A percentile compares a stretch with the other conserved stretches of the same genome.
These are phyloP conservation scores for Nasua narica DNA, from an alignment of 2,797 vertebrate species.

Conservation along the genomic window DNA sequence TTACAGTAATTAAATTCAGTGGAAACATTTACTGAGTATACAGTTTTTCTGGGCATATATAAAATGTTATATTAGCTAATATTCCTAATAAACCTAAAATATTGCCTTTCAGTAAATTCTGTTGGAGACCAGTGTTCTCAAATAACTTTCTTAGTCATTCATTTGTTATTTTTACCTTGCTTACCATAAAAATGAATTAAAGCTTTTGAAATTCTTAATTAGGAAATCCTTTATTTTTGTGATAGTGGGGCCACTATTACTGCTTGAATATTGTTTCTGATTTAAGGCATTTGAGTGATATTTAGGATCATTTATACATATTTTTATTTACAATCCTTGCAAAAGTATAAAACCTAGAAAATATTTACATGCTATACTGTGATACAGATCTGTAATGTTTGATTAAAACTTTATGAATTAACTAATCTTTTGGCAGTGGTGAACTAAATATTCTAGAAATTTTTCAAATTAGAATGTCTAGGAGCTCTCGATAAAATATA, in stretches of 20 bases:
- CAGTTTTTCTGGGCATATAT: not conserved
- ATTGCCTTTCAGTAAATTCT: slow-evolving; percentile 17
- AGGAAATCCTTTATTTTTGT: not conserved
- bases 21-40: not conserved
- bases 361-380: not conserved
- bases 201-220: not conserved
- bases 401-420: not conserved
- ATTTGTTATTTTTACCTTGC: not conserved
- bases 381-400: not conserved
- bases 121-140: not conserved
- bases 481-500: not conserved
- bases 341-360: not conserved
- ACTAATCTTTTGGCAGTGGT: not conserved
- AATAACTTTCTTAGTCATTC: not conserved
- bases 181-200: not conserved
- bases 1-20: slow-evolving; percentile 3
- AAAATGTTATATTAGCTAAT: not conserved
- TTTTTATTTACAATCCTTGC: not conserved
- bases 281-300: not conserved
- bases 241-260: not conserved
- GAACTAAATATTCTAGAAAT: not conserved
- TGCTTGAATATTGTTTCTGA: not conserved
- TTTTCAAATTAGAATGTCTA: not conserved
- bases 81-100: not conserved
- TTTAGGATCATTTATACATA: not conserved